phyloP scores from a whole-genome alignment of 2,113 vertebrate species.

The Columbina picui region DNA sequence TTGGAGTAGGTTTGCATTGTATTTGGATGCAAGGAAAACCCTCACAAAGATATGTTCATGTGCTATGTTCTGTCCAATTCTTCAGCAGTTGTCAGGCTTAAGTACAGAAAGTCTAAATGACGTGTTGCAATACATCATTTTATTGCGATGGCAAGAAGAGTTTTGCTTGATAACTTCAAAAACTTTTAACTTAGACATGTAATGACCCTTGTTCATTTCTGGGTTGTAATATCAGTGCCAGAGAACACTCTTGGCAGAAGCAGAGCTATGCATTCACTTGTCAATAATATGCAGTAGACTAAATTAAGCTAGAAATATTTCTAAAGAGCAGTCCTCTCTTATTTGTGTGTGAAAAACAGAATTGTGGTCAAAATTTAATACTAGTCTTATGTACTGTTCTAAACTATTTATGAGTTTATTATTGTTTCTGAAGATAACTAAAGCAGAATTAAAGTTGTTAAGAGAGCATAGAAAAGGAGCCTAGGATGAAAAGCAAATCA shows the following conservation, averaged over 20 bases:
- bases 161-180: neutral
- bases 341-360: neutral
- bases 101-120: neutral
- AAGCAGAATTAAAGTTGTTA: neutral
- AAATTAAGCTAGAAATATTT: neutral
- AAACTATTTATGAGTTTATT: neutral
- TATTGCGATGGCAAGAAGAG: neutral
- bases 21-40: neutral
- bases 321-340: neutral
- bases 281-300: neutral
- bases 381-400: neutral
- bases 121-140: neutral
- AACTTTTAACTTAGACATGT: neutral
- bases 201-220: slow-evolving; percentile 6
- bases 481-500: neutral
- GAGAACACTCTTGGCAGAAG: slow-evolving; percentile 11
- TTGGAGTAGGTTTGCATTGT: neutral
- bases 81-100: neutral
- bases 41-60: neutral
- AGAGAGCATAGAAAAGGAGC: neutral
- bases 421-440: neutral
- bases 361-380: neutral
- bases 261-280: neutral
- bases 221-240: neutral
- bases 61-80: neutral